Percentiles rank a stretch among this genome's conserved stretches.
phyloP scores from a whole-genome alignment of 2,888 invertebrate species.

The Conomelus anceps region DNA sequence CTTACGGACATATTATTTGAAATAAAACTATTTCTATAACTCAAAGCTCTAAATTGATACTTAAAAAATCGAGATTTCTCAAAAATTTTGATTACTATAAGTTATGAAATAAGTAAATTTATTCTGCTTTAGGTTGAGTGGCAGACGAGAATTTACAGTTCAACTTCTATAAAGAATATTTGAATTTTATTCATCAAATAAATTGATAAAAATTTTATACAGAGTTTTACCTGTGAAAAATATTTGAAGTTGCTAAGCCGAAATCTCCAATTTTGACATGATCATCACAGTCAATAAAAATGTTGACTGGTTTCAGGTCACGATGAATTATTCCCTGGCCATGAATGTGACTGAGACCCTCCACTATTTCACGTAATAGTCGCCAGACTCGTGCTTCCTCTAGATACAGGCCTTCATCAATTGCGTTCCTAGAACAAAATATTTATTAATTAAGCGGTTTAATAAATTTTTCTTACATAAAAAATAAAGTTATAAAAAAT shows the following conservation, averaged over 20 bases:
- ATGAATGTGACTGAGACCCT: slow-evolving; percentile 86
- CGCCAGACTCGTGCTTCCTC: slow-evolving; percentile 82
- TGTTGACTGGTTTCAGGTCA: slow-evolving; percentile 83
- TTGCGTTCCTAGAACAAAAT: slow-evolving; percentile 58
- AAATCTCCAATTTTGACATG: slow-evolving; percentile 98
- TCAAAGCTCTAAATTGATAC: too few species aligned
- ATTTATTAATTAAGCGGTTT: slow-evolving; percentile 2
- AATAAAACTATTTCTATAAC: too few species aligned
- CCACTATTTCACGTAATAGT: slow-evolving; percentile 89
- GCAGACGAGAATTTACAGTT: too few species aligned
- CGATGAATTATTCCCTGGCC: slow-evolving; percentile 84
- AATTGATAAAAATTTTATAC: background rate
- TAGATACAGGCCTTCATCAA: slow-evolving; percentile 70
- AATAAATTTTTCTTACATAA: slow-evolving; percentile 6
- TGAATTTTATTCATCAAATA: too few species aligned
- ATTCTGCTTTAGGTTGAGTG: too few species aligned
- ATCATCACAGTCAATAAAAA: slow-evolving; percentile 89
- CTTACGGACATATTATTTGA: too few species aligned
- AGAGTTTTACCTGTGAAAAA: slow-evolving; percentile 30
- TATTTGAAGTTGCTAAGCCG: slow-evolving; percentile 82
- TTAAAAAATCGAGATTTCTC: too few species aligned
- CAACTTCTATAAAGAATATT: too few species aligned
- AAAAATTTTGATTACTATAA: too few species aligned
- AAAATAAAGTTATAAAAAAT: background rate
- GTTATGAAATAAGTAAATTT: too few species aligned